Percentiles rank a stretch among this genome's conserved stretches.
phyloP scores from a whole-genome alignment of 2,113 vertebrate genomes.

The Esox niger region DNA sequence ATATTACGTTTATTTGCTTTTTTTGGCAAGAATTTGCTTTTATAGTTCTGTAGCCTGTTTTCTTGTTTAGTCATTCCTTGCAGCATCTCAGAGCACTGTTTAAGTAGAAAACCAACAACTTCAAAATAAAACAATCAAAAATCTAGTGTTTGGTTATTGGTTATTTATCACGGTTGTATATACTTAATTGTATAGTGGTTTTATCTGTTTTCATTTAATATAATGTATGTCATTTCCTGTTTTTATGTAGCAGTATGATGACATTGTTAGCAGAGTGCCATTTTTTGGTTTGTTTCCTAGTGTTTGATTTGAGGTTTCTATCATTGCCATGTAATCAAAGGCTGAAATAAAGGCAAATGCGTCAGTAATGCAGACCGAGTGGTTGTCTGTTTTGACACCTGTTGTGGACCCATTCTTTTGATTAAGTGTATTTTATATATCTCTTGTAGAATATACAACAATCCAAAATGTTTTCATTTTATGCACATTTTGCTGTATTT shows the following conservation, averaged over 20 bases:
- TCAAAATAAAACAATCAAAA: constrained; percentile 50
- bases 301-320: constrained; percentile 63
- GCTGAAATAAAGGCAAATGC: constrained; percentile 60
- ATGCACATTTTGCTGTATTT: no score
- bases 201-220: constrained; percentile 79
- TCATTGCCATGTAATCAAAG: constrained; percentile 67
- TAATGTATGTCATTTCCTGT: constrained; percentile 72
- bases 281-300: constrained; percentile 61
- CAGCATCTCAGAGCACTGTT: constrained; percentile 24
- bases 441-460: neutral
- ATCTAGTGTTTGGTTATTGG: constrained; percentile 75
- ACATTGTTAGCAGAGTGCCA: constrained; percentile 51
- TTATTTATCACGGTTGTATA: constrained; percentile 97
- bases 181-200: constrained; percentile 86
- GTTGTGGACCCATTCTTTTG: neutral
- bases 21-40: neutral
- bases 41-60: constrained; percentile 5
- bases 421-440: neutral
- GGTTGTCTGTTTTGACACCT: neutral
- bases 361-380: constrained; percentile 22
- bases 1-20: neutral
- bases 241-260: constrained; percentile 63
- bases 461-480: no score
- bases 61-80: neutral
- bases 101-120: constrained; percentile 44